Evolutionary conservation across 1,140 invertebrate species (phyloP), one percentile per base, ranked within the genome.

Genomic region (Zaprionus lachaisei): DNA sequence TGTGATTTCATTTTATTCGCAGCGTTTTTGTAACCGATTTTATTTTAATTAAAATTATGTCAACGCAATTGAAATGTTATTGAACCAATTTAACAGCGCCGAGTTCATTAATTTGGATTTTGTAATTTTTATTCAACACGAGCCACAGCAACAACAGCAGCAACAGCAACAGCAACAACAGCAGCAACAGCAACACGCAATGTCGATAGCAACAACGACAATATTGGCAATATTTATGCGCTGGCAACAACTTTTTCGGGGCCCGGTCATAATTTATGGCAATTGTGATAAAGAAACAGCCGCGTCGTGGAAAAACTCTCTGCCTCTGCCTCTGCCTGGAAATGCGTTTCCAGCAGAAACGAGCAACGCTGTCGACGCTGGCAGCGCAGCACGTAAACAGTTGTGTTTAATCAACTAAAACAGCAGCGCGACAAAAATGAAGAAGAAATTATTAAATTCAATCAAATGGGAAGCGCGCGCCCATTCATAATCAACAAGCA

Each of bases 11-110:
- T 51, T 51, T 51, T 51, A 51, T 51, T 24, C 20, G 17, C 47
- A 51, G 47, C 11, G 51, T 71, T 79, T 70, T 78, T 77, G 72
- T 62, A 49, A 63, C 11, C 71, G 81, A 78, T 87, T 87, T 78
- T 79, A 65, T 89, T 87, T 87, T 87, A 89, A 87, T 87, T 87
- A 89, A 87, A 87, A 87, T 87, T 87, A 87, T 87, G 84, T 87
- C 84, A 87, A 81, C 83, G 84, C 84, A 87, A 89, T 83, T 81
- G 81, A 87, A 87, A 87, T 87, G 84, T 87, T 87, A 87, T 87
- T 87, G 84, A 87, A 87, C 84, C 84, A 87, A 75, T 80, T 69
- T 68, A 80, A 69, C 49, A 78, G 67, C 71, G 49, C 69, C 71
- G 73, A 83, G 74, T 87, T 87, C 84, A 87, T 87, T 87, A 87